Conservation (phyloP, 2,888 invertebrate genomes). For the Hirudinaria manillensis region DNA sequence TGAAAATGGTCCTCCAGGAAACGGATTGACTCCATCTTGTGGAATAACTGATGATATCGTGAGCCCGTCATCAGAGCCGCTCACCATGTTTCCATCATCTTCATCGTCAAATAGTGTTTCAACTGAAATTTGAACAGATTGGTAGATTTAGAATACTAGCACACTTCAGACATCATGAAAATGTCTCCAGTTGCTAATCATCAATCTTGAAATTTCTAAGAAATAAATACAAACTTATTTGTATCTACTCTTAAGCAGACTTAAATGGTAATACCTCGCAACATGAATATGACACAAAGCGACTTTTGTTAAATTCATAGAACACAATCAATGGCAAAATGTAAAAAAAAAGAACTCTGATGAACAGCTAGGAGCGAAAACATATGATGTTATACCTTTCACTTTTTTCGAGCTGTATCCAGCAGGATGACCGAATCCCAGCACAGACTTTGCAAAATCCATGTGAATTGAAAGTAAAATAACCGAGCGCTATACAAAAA, state of each 20-base stretch:
- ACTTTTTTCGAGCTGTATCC: conserved; percentile 65
- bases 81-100: conserved; percentile 44
- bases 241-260: too few species aligned
- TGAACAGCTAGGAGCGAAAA: too few species aligned
- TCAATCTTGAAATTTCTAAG: too few species aligned
- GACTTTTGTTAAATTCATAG: too few species aligned
- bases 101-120: conserved; percentile 68
- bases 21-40: conserved; percentile 46
- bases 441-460: conserved; percentile 87
- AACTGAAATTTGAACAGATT: conserved; percentile 43
- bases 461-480: conserved; percentile 55
- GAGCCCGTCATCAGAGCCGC: conserved; percentile 31
- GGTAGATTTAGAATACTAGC: background rate
- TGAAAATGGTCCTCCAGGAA: conserved; percentile 77
- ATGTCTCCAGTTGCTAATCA: too few species aligned
- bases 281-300: too few species aligned
- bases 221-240: too few species aligned
- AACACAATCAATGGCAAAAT: too few species aligned
- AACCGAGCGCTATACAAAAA: too few species aligned
- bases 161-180: too few species aligned
- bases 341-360: too few species aligned
- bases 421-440: conserved; percentile 76
- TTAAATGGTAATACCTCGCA: too few species aligned
- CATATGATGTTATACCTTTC: conserved; percentile 41
- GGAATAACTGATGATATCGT: conserved; percentile 45